Evolutionary conservation across 2,113 vertebrate genomes (phyloP).

Genomic region (Chloropsis cyanopogon): DNA sequence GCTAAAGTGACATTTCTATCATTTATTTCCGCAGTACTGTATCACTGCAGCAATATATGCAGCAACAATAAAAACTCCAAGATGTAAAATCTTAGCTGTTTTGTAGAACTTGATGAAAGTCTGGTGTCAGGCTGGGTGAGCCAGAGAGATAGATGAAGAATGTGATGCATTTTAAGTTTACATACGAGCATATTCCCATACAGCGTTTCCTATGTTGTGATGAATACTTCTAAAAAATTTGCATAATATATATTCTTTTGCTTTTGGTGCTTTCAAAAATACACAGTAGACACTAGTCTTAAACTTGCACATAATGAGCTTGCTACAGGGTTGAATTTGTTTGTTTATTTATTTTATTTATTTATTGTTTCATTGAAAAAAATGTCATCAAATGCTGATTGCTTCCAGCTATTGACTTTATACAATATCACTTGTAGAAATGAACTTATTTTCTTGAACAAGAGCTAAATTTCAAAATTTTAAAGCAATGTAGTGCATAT

Average conservation of each 20-base stretch:
- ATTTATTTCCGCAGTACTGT: neutral
- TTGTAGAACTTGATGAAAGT: conserved; percentile 2
- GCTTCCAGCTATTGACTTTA: conserved; percentile 3
- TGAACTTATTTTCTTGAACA: neutral
- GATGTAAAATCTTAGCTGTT: neutral
- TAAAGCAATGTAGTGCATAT: neutral
- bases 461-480: conserved; percentile 41
- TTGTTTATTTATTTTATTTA: conserved; percentile 23
- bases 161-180: neutral
- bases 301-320: neutral
- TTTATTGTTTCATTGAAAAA: conserved; percentile 13
- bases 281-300: neutral
- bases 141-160: neutral
- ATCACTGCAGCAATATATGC: neutral
- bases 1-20: neutral
- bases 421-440: conserved; percentile 5
- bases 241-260: conserved; percentile 8
- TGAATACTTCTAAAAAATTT: conserved; percentile 20
- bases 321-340: neutral
- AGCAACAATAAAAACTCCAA: neutral
- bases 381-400: neutral
- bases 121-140: neutral
- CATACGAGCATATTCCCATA: neutral
- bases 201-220: neutral
- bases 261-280: conserved; percentile 6